These are phyloP conservation scores for Rhynchomys soricoides DNA, from an alignment of 2,113 vertebrate genomes.

Conservation along the genomic window DNA sequence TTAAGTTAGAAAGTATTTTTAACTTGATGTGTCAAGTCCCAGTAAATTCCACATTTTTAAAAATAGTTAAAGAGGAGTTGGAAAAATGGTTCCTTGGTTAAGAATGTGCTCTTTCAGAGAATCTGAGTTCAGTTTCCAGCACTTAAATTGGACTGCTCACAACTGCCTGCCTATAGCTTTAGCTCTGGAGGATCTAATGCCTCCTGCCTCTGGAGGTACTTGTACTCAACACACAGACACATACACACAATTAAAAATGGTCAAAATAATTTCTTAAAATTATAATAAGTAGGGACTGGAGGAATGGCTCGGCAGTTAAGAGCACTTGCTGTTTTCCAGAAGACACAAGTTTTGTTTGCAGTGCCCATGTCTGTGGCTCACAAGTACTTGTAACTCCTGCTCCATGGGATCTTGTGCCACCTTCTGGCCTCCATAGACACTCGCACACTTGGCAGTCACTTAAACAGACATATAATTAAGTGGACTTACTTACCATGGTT, in stretches of 20 bases:
- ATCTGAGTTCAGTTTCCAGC: background rate
- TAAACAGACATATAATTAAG: background rate
- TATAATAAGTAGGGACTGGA: background rate
- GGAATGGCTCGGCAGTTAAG: background rate
- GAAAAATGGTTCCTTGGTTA: too few relatives aligned
- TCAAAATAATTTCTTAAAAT: background rate
- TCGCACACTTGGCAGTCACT: background rate
- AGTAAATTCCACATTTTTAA: slow-evolving; percentile 6
- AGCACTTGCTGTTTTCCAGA: background rate
- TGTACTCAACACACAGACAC: too few relatives aligned
- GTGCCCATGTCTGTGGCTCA: background rate
- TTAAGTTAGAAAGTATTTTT: background rate
- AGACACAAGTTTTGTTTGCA: background rate
- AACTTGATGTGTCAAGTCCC: background rate
- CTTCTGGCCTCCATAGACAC: background rate
- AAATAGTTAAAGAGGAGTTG: background rate
- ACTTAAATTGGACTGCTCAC: background rate
- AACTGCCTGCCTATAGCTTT: background rate
- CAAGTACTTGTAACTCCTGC: too few relatives aligned
- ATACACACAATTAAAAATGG: background rate
- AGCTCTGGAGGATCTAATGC: background rate
- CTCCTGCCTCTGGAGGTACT: background rate
- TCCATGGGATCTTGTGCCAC: background rate
- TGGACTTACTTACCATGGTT: background rate
- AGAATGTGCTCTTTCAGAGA: background rate